Base-by-base conservation (phyloP, 2,797 vertebrate genomes). In the Podargus strigoides region DNA sequence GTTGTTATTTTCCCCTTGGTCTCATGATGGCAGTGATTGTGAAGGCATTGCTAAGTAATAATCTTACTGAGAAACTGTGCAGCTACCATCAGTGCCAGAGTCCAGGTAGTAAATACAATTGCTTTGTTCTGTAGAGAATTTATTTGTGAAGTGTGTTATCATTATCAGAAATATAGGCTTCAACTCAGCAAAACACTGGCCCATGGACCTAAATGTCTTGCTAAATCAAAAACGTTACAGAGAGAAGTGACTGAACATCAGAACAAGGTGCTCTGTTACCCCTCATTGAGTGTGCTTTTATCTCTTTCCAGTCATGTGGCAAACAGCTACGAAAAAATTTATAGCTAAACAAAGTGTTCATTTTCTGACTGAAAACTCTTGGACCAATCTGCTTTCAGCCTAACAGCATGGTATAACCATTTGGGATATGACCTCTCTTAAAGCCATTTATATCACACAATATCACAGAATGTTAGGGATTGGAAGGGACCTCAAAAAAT, bases 251-350 rank as follows among this genome's bases (percentile, higher is more conserved):
- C 30, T 34, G n/a, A 85, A 83, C 58, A 66, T 62, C 64, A 91
- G 69, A 94, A 91, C 69, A 85, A 94, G 87, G 90, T 83, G 79
- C 87, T 87, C 78, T 90, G 58, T 85, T 91, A 44, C 55, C 52
- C 42, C 26, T 95, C 79, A 44, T 37, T 87, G 46, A 70, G 6
- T 37, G 36, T 53, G 41, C 86, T 96, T 97, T 96, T 94, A 92
- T 90, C 68, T 89, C 66, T 83, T 94, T 95, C 68, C 84, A 89
- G 55, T 83, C 84, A 92, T 75, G 60, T 94, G 85, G 78, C 64
- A 90, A 93, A 83, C 60, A 75, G 79, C 68, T 93, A 94, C 85
- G 80, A 83, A 70, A 64, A 95, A 94, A 85, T 75, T 85, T 75
- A 92, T 47, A 83, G 62, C 66, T 72, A 94, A 93, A 85, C n/a